Evolutionary conservation across 1,140 invertebrate genomes (phyloP).

Genomic region (Zaprionus gabonicus): DNA sequence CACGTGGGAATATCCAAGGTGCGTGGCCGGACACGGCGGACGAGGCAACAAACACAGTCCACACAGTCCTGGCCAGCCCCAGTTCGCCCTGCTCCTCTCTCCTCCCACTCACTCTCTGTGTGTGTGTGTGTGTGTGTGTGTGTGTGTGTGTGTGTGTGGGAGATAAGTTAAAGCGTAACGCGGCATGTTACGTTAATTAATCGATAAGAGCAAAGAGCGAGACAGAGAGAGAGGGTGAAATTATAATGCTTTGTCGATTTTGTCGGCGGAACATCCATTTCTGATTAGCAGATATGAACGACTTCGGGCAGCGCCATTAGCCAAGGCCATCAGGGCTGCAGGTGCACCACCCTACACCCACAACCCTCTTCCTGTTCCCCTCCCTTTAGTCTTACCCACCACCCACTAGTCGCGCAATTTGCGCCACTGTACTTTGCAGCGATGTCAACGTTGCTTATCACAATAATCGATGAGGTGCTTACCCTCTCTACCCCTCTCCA

Average conservation of each 20-base stretch:
- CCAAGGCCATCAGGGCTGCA: constrained; percentile 47
- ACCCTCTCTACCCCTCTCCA: neutral
- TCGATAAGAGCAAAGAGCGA: constrained; percentile 58
- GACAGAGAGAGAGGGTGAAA: constrained; percentile 10
- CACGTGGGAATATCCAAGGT: constrained; percentile 77
- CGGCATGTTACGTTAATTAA: constrained; percentile 78
- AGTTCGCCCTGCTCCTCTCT: neutral
- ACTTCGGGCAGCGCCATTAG: constrained; percentile 52
- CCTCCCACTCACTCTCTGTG: constrained; percentile 8
- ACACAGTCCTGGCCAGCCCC: neutral
- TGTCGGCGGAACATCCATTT: constrained; percentile 50
- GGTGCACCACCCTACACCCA: constrained; percentile 18
- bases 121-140: constrained; percentile 15
- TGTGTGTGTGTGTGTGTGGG: constrained; percentile 18
- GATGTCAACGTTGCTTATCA: constrained; percentile 70
- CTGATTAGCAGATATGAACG: constrained; percentile 57
- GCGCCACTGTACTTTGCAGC: constrained; percentile 42
- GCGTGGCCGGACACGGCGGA: constrained; percentile 12
- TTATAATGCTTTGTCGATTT: constrained; percentile 59
- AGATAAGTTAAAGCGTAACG: constrained; percentile 75
- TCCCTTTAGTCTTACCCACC: neutral
- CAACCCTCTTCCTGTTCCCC: no score
- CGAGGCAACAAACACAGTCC: neutral
- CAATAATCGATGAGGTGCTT: constrained; percentile 67
- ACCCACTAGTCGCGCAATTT: constrained; percentile 46